Percentiles rank a stretch among this genome's conserved stretches.
Conservation (phyloP, 2,888 invertebrate genomes). For the Sipha maydis region DNA sequence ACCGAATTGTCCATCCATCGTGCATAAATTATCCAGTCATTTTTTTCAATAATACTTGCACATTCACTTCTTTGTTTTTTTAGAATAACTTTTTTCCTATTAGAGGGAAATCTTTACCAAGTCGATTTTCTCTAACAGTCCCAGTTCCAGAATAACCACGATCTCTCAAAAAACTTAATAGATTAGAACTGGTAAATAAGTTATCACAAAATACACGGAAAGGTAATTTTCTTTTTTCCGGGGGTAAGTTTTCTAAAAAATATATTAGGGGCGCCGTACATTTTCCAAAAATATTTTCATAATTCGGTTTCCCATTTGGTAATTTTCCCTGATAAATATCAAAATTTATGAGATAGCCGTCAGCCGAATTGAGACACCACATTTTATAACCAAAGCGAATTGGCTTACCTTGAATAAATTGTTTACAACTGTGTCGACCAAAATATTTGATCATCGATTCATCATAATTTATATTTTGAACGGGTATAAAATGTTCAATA, state of each 20-base stretch:
- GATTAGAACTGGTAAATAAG: constrained; percentile 65
- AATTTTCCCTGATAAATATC: constrained; percentile 65
- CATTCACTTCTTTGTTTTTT: constrained; percentile 61
- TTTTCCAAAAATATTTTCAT: too few species aligned
- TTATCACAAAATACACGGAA: constrained; percentile 65
- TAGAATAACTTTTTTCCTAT: neutral
- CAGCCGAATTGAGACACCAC: constrained; percentile 65
- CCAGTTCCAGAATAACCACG: constrained; percentile 65
- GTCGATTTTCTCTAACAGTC: constrained; percentile 64
- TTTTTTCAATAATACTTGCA: constrained; percentile 57
- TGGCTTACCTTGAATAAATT: constrained; percentile 66
- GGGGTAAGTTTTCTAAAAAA: too few species aligned
- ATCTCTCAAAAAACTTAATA: constrained; percentile 64
- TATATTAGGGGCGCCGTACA: too few species aligned
- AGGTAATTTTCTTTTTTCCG: too few species aligned
- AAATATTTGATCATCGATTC: too few species aligned
- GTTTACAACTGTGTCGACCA: too few species aligned
- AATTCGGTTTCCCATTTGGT: neutral
- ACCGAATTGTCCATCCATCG: constrained; percentile 66
- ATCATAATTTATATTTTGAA: constrained; percentile 28
- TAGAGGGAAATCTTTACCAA: constrained; percentile 62
- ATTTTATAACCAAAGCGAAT: constrained; percentile 66
- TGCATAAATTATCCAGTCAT: constrained; percentile 63
- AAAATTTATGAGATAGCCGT: constrained; percentile 66
- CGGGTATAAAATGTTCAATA: neutral